These are phyloP conservation scores for Zophobas morio DNA, from an alignment of 1,140 invertebrate species.

Conservation along the genomic window DNA sequence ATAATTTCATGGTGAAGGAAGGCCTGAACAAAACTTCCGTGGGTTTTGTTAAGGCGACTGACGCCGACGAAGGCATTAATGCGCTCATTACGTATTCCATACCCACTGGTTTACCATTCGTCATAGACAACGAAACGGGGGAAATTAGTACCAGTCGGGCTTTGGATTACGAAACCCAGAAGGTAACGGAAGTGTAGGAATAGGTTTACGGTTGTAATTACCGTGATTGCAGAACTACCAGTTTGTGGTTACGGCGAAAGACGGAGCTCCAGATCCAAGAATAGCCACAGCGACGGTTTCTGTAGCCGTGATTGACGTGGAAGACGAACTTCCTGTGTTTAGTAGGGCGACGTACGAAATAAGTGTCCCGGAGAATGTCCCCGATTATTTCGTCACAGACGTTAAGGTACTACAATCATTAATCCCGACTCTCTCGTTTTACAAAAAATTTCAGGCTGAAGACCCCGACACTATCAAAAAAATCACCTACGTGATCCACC, in stretches of 20 bases:
- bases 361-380: conserved; percentile 86
- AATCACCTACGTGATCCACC: conserved; percentile 88
- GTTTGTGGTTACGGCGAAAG: conserved; percentile 90
- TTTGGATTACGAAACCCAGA: conserved; percentile 88
- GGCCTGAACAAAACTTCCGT: conserved; percentile 78
- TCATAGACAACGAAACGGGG: conserved; percentile 83
- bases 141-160: conserved; percentile 82
- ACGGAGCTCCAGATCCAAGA: conserved; percentile 87
- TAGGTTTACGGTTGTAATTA: conserved; percentile 13
- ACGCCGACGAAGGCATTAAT: conserved; percentile 84
- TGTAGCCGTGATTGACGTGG: conserved; percentile 82
- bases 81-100: conserved; percentile 79
- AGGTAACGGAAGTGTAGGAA: conserved; percentile 69
- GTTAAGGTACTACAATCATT: conserved; percentile 72
- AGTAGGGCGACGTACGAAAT: conserved; percentile 80
- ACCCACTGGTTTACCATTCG: conserved; percentile 84
- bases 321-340: conserved; percentile 90
- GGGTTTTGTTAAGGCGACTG: conserved; percentile 86
- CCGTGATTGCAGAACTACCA: conserved; percentile 74
- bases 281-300: conserved; percentile 90
- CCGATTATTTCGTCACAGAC: conserved; percentile 82
- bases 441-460: conserved; percentile 74
- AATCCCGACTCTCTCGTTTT: no score
- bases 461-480: conserved; percentile 86
- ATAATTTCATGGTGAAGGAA: conserved; percentile 87